Conservation (phyloP, 2,797 vertebrate genomes). For the Capromys pilorides region DNA sequence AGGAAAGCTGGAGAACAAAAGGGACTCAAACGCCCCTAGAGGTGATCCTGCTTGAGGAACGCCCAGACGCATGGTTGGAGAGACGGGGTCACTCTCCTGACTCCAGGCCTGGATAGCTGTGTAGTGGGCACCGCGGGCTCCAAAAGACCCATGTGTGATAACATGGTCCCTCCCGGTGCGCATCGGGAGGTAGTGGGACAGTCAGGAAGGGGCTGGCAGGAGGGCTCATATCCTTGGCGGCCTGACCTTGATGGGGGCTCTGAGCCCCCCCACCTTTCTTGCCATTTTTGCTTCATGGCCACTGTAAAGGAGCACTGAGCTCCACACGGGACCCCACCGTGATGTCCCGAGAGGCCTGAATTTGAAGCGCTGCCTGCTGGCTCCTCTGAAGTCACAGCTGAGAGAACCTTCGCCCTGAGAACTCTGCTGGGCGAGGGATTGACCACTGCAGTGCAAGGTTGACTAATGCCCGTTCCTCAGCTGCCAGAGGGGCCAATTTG, state of each 20-base stretch:
- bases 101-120: neutral
- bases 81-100: slow-evolving; percentile 1
- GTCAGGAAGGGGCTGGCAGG: neutral
- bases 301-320: neutral
- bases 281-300: neutral
- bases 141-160: neutral
- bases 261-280: neutral
- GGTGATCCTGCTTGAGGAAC: neutral
- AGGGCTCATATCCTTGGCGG: neutral
- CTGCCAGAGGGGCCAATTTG: neutral
- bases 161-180: too few relatives aligned
- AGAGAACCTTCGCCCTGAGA: neutral
- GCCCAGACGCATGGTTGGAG: neutral
- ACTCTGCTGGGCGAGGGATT: neutral
- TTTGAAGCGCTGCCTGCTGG: too few relatives aligned
- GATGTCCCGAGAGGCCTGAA: neutral
- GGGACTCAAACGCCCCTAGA: neutral
- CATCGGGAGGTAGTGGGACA: neutral
- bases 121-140: neutral
- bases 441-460: neutral
- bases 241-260: neutral
- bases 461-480: neutral
- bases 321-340: neutral
- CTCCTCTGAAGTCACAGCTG: neutral
- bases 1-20: neutral